These are phyloP conservation scores for Peromyscus eremicus DNA, from an alignment of 2,797 vertebrate genomes.

Conservation along the genomic window DNA sequence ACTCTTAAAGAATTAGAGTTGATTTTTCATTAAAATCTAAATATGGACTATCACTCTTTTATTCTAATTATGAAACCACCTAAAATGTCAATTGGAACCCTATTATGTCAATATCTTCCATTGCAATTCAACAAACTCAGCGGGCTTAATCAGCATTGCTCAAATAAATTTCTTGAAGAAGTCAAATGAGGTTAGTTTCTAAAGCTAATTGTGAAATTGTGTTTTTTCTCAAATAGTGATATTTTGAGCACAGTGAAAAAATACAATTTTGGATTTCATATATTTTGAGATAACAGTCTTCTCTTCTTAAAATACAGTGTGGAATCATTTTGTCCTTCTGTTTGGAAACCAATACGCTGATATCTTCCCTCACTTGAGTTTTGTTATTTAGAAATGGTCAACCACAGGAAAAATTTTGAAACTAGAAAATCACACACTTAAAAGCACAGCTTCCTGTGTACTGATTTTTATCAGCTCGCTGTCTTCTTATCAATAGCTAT, in stretches of 20 bases:
- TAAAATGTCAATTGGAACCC: constrained; percentile 17
- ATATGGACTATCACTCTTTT: neutral
- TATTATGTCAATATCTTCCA: constrained; percentile 40
- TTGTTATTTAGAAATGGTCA: neutral
- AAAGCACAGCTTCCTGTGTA: neutral
- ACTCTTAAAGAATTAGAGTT: constrained; percentile 55
- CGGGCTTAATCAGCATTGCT: constrained; percentile 3
- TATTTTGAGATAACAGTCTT: neutral
- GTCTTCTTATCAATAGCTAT: neutral
- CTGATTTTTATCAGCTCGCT: neutral
- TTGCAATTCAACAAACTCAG: constrained; percentile 51
- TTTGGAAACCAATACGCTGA: neutral
- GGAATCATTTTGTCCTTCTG: neutral
- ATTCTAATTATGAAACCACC: constrained; percentile 43
- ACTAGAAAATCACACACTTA: neutral
- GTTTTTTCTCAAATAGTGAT: neutral
- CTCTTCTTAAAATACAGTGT: neutral
- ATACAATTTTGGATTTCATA: neutral
- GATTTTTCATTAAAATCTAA: constrained; percentile 57
- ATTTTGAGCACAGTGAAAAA: neutral
- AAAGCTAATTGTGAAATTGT: neutral
- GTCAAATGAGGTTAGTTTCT: neutral
- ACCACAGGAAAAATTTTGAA: neutral
- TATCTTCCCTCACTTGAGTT: neutral
- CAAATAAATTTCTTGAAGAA: neutral